phyloP scores from a whole-genome alignment of 1,140 invertebrate species.

The Drosophila santomea region DNA sequence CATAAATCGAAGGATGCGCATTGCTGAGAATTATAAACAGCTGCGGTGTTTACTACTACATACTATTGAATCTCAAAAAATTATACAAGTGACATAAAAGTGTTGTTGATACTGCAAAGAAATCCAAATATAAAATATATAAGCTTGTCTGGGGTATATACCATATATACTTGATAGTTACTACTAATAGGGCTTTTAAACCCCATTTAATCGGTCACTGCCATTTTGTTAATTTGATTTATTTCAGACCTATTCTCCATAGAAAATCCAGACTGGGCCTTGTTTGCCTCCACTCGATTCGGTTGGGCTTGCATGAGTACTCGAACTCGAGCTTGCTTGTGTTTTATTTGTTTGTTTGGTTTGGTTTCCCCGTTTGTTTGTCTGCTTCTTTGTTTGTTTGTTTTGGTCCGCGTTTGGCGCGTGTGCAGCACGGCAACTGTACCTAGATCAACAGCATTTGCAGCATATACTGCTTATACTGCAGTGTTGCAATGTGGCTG shows the following conservation, averaged over 20 bases:
- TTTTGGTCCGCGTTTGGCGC: constrained; percentile 68
- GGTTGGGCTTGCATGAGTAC: constrained; percentile 19
- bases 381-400: constrained; percentile 45
- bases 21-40: not conserved
- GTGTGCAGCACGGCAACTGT: constrained; percentile 63
- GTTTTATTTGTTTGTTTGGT: constrained; percentile 27
- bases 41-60: not conserved
- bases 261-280: constrained; percentile 10
- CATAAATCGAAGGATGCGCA: not conserved
- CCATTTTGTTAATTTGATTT: not conserved
- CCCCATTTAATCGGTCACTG: not conserved
- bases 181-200: not conserved
- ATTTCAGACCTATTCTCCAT: not conserved
- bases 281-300: constrained; percentile 30
- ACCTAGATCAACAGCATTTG: constrained; percentile 48
- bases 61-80: too few species aligned
- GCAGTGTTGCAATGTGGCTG: constrained; percentile 36
- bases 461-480: not conserved
- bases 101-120: too few species aligned
- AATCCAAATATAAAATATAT: not conserved
- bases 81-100: too few species aligned
- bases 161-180: not conserved
- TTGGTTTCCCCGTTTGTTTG: constrained; percentile 22
- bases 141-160: not conserved
- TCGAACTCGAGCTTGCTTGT: constrained; percentile 8